Percentiles rank a stretch among this genome's conserved stretches.
Evolutionary conservation across 1,140 invertebrate species (phyloP).

Genomic region (Brachystomella parvula): DNA sequence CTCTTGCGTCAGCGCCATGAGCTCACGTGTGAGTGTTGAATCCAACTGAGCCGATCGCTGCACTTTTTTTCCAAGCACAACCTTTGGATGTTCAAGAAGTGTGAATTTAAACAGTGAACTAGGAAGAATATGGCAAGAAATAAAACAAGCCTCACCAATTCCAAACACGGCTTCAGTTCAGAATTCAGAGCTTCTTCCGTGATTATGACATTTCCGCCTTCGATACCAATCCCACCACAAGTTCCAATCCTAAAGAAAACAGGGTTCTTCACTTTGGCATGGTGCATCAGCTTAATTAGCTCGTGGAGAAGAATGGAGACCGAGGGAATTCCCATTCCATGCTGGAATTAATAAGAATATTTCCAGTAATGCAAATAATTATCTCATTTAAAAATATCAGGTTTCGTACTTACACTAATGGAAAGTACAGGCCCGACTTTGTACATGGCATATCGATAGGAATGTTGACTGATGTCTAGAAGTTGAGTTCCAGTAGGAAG

Average conservation of each 20-base stretch:
- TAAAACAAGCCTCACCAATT: conserved; percentile 49
- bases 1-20: conserved; percentile 59
- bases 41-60: conserved; percentile 75
- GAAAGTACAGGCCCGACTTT: conserved; percentile 92
- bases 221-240: conserved; percentile 82
- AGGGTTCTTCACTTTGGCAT: conserved; percentile 77
- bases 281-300: conserved; percentile 86
- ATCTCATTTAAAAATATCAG: background rate
- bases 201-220: conserved; percentile 79
- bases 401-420: conserved; percentile 68
- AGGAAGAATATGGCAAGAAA: conserved; percentile 5
- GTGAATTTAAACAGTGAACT: background rate
- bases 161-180: conserved; percentile 58
- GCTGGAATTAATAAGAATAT: conserved; percentile 49
- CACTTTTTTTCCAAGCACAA: conserved; percentile 77
- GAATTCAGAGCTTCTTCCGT: conserved; percentile 79
- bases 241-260: conserved; percentile 88
- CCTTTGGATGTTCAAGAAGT: conserved; percentile 48
- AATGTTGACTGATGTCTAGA: conserved; percentile 81
- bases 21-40: conserved; percentile 63
- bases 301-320: conserved; percentile 86
- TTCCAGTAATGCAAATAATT: background rate
- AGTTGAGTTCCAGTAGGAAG: conserved; percentile 76
- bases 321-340: conserved; percentile 90
- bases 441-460: conserved; percentile 92